Conservation (phyloP, 2,113 vertebrate species). For the Anarhynchus alexandrinus region DNA sequence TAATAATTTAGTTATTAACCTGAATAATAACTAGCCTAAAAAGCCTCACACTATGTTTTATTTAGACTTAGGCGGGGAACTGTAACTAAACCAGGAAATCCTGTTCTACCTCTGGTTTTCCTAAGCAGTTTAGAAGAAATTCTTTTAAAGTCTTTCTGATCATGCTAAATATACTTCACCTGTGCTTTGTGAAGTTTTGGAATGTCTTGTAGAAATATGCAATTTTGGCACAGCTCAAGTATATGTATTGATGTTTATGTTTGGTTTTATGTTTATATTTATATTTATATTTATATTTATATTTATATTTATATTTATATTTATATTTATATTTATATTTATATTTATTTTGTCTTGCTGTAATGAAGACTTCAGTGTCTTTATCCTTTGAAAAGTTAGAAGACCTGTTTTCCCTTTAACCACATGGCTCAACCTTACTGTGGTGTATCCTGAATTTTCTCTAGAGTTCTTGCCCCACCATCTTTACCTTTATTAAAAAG, state of each 20-base stretch:
- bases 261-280: too few relatives aligned
- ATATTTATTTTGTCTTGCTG: background rate
- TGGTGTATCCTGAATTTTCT: background rate
- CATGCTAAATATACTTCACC: background rate
- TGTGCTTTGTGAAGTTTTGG: background rate
- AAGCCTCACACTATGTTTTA: background rate
- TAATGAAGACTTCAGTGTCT: background rate
- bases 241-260: background rate
- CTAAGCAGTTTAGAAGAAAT: background rate
- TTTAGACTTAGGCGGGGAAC: background rate
- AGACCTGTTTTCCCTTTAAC: background rate
- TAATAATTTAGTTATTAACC: background rate
- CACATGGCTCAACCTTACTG: background rate
- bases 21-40: background rate
- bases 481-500: background rate
- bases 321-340: background rate
- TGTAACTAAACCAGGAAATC: background rate
- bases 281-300: too few relatives aligned
- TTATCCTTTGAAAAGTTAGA: background rate
- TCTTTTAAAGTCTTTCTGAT: background rate
- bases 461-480: background rate
- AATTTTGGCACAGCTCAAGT: background rate
- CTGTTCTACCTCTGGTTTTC: background rate
- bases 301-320: too few relatives aligned
- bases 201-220: background rate